These are phyloP conservation scores for Heliconius hermathena DNA, from an alignment of 1,140 invertebrate species.

Conservation along the genomic window DNA sequence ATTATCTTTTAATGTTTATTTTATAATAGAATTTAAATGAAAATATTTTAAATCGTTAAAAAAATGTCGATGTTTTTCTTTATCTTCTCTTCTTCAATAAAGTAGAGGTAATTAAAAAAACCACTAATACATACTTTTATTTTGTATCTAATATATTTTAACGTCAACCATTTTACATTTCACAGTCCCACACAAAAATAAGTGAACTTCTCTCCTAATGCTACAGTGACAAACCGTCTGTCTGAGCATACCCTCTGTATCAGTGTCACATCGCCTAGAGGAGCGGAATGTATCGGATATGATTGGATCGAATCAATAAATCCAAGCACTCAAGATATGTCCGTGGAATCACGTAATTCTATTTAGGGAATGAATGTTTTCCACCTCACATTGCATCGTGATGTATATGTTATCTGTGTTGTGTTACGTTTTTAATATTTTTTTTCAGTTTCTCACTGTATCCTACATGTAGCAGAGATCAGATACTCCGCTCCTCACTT, in stretches of 20 bases:
- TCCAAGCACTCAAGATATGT: slow-evolving; percentile 38
- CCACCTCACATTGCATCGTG: slow-evolving; percentile 23
- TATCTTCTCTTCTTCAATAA: no score
- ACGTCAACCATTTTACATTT: background rate
- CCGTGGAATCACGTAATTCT: slow-evolving; percentile 41
- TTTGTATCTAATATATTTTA: no score
- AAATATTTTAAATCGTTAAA: no score
- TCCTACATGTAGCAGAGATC: no score
- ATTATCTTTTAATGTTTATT: no score
- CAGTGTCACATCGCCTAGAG: slow-evolving; percentile 16
- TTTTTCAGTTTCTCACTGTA: background rate
- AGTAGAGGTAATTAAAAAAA: no score
- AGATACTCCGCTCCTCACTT: no score
- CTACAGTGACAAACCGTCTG: background rate
- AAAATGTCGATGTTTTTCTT: rapidly evolving
- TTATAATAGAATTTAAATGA: no score
- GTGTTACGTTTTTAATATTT: background rate
- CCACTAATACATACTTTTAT: no score
- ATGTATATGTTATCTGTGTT: background rate
- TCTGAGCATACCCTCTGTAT: slow-evolving; percentile 10
- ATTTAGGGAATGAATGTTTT: slow-evolving; percentile 40
- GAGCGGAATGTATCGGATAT: slow-evolving; percentile 42
- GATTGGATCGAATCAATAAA: slow-evolving; percentile 48
- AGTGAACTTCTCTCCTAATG: background rate
- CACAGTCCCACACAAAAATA: background rate